A percentile compares a stretch with the other conserved stretches of the same genome.
Conservation (phyloP, 2,888 invertebrate genomes). For the Nymphalis urticae region DNA sequence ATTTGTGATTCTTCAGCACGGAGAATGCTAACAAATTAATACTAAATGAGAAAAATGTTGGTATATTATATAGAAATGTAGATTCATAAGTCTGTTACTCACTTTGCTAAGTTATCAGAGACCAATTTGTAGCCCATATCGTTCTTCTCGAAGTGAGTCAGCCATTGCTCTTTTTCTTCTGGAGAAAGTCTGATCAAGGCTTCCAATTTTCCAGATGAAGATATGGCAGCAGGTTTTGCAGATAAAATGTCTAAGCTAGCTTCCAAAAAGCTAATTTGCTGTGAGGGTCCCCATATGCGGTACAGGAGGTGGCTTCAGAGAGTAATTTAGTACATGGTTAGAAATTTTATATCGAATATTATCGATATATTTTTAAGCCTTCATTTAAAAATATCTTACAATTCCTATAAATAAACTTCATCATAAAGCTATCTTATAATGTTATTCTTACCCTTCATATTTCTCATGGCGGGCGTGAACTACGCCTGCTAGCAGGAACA, state of each 20-base stretch:
- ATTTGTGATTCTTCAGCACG: slow-evolving; percentile 61
- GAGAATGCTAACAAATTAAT: slow-evolving; percentile 53
- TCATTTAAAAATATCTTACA: too few species aligned
- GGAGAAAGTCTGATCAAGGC: slow-evolving; percentile 63
- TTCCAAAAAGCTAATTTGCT: slow-evolving; percentile 55
- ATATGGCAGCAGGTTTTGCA: slow-evolving; percentile 53
- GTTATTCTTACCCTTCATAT: slow-evolving; percentile 68
- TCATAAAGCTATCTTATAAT: not conserved
- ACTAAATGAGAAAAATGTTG: not conserved
- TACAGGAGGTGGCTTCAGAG: slow-evolving; percentile 63
- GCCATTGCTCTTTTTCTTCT: slow-evolving; percentile 61
- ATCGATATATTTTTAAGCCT: too few species aligned
- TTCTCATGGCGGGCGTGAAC: slow-evolving; percentile 64
- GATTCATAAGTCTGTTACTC: slow-evolving; percentile 39
- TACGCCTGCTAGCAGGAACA: slow-evolving; percentile 51
- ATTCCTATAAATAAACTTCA: too few species aligned
- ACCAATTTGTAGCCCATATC: slow-evolving; percentile 57
- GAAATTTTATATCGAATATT: too few species aligned
- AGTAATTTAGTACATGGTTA: not conserved
- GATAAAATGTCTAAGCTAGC: slow-evolving; percentile 59
- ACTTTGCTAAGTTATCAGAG: slow-evolving; percentile 68
- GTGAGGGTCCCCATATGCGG: slow-evolving; percentile 56
- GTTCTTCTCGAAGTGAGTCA: slow-evolving; percentile 57
- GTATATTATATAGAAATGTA: not conserved
- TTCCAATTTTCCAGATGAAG: slow-evolving; percentile 56